These are phyloP conservation scores for Drosophila anceps DNA, from an alignment of 2,888 invertebrate species.

Conservation along the genomic window DNA sequence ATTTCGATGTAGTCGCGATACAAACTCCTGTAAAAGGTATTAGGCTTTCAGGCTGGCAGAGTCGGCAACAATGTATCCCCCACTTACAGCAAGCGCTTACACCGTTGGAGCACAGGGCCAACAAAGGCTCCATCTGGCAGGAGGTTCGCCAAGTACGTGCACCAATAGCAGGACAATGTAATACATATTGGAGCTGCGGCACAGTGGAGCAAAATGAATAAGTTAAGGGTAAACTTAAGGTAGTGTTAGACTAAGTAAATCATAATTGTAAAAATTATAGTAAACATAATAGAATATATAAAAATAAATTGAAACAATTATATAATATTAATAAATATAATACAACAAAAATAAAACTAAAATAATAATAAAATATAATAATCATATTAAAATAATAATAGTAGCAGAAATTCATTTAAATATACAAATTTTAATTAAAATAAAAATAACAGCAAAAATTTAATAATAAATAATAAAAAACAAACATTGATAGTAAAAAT, in stretches of 20 bases:
- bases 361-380: no score
- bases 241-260: neutral
- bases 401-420: no score
- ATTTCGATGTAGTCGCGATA: slow-evolving; percentile 74
- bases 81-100: slow-evolving; percentile 34
- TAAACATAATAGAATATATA: neutral
- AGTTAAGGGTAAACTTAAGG: neutral
- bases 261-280: neutral
- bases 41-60: slow-evolving; percentile 71
- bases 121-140: slow-evolving; percentile 11
- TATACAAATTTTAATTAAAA: no score
- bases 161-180: neutral
- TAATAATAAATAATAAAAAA: no score
- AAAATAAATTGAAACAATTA: neutral
- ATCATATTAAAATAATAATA: no score
- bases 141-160: slow-evolving; percentile 1
- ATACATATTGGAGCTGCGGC: neutral
- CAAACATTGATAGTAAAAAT: no score
- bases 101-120: slow-evolving; percentile 30
- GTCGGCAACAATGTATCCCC: slow-evolving; percentile 43
- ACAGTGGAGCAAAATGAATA: slow-evolving; percentile 21
- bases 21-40: slow-evolving; percentile 83
- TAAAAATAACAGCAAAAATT: no score
- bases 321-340: no score
- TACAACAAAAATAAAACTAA: no score